A percentile compares a stretch with the other conserved stretches of the same genome.
Conservation (phyloP, 2,113 vertebrate genomes). For the Chloroceryle aenea region DNA sequence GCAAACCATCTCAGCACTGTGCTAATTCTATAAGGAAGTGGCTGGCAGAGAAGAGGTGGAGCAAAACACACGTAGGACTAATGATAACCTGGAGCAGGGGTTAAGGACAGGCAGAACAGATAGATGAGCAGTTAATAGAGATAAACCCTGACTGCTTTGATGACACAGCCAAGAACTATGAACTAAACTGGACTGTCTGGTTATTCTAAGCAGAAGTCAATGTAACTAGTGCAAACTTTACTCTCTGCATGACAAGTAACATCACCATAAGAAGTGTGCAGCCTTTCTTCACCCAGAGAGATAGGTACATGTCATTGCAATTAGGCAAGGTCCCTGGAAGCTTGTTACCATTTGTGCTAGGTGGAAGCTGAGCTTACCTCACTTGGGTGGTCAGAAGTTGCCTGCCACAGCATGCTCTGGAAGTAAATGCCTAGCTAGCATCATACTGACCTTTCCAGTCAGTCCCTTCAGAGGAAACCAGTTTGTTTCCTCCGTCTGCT, state of each 20-base stretch:
- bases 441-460: background rate
- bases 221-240: constrained; percentile 2
- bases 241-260: background rate
- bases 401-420: background rate
- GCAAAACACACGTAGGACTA: background rate
- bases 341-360: background rate
- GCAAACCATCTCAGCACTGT: background rate
- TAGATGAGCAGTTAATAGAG: constrained; percentile 28
- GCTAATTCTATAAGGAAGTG: constrained; percentile 30
- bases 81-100: constrained; percentile 8
- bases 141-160: constrained; percentile 6
- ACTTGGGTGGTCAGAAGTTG: background rate
- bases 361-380: background rate
- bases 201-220: constrained; percentile 19
- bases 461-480: background rate
- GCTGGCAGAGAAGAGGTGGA: constrained; percentile 29
- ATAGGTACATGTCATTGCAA: background rate
- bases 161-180: constrained; percentile 43
- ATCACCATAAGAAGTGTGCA: background rate
- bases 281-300: background rate
- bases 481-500: background rate
- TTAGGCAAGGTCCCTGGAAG: background rate
- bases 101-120: constrained; percentile 17
- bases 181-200: constrained; percentile 36
- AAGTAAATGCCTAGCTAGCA: background rate